phyloP scores from a whole-genome alignment of 2,113 vertebrate species.

The Lophotis ruficrista region DNA sequence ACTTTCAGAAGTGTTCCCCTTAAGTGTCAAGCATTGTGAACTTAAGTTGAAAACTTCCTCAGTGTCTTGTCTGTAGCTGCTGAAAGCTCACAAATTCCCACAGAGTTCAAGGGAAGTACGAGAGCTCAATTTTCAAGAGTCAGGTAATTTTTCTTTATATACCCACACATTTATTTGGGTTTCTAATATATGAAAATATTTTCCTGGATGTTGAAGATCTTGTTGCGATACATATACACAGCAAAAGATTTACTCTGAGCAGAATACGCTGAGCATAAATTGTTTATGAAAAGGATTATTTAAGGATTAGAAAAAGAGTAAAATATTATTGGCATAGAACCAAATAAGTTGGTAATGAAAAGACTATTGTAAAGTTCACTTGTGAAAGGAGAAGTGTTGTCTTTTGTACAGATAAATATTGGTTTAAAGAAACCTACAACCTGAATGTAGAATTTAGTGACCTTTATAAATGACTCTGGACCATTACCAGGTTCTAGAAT shows the following conservation, averaged over 20 bases:
- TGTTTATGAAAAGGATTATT: constrained; percentile 37
- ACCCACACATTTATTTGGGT: background rate
- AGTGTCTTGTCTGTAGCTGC: background rate
- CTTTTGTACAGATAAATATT: constrained; percentile 6
- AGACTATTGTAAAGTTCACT: constrained; percentile 4
- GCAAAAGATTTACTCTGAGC: background rate
- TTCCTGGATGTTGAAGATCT: background rate
- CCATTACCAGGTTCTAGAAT: background rate
- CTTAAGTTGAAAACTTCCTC: background rate
- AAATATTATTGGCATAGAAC: background rate
- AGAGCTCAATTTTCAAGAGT: background rate
- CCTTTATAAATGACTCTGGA: background rate
- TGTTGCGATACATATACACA: background rate
- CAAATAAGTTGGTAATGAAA: background rate
- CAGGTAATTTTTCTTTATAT: background rate
- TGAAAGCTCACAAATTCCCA: background rate
- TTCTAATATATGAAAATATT: background rate
- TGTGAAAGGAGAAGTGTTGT: background rate
- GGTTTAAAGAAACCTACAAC: background rate
- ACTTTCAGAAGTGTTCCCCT: background rate
- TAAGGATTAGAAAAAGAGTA: constrained; percentile 15
- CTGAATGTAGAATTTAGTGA: background rate
- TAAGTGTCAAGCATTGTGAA: background rate
- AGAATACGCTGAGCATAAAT: background rate
- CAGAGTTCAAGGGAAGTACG: background rate